Evolutionary conservation across 1,140 invertebrate genomes (phyloP).

Genomic region (Archivesica marissinica): DNA sequence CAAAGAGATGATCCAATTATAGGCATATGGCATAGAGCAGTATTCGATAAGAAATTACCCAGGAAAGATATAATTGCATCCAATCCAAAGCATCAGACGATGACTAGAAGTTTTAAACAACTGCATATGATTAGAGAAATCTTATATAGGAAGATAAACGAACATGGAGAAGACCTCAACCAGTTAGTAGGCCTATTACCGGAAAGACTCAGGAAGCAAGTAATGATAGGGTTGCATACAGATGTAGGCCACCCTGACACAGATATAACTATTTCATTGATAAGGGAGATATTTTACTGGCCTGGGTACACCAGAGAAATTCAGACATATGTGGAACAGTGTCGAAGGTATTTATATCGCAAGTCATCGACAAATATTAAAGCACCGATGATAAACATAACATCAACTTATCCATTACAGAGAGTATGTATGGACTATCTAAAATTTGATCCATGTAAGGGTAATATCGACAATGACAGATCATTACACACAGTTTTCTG

Average conservation of each 20-base stretch:
- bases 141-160: too few species aligned
- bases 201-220: background rate
- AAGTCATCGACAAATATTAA: slow-evolving; percentile 24
- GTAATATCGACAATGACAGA: slow-evolving; percentile 43
- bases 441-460: slow-evolving; percentile 20
- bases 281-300: slow-evolving; percentile 18
- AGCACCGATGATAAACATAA: slow-evolving; percentile 30
- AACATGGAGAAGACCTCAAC: too few species aligned
- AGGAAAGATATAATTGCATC: too few species aligned
- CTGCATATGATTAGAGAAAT: too few species aligned
- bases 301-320: slow-evolving; percentile 19
- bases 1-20: too few species aligned
- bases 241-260: slow-evolving; percentile 22
- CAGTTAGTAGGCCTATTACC: too few species aligned
- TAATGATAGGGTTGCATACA: background rate
- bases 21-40: too few species aligned
- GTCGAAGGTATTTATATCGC: slow-evolving; percentile 21
- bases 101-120: too few species aligned
- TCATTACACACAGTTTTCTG: slow-evolving; percentile 61
- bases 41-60: too few species aligned
- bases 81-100: too few species aligned
- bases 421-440: slow-evolving; percentile 44
- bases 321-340: slow-evolving; percentile 6
- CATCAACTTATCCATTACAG: slow-evolving; percentile 32
- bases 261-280: background rate